Evolutionary conservation across 30 jellyfish, hydroid and myxozoan genomes (phyloP), one percentile per base, ranked within the genome.

Genomic region (Aurelia sp.): DNA sequence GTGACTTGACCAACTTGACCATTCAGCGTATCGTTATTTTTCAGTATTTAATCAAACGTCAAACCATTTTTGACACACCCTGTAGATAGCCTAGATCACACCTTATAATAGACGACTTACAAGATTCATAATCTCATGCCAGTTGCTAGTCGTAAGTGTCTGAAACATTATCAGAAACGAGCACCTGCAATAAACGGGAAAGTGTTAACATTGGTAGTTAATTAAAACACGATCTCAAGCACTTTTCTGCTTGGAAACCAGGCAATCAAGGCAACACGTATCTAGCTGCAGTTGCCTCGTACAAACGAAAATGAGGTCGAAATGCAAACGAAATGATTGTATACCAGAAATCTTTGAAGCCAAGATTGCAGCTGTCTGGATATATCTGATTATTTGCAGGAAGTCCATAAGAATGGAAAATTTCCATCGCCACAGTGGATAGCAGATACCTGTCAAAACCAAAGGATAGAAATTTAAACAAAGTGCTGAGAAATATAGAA

Each of bases 71-170:
- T 27, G 33, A 2, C 2, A 27, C 33, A 27, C 33, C 33, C n/a
- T n/a, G n/a, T n/a, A n/a, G n/a, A n/a, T n/a, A n/a, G n/a, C n/a
- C n/a, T n/a, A n/a, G n/a, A n/a, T n/a, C n/a, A n/a, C n/a, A n/a
- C n/a, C n/a, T n/a, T n/a, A n/a, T n/a, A n/a, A n/a, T 27, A 2
- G 2, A 44, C 7, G 70, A 58, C 93, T 81, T 68, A 91, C 97
- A 69, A 85, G 65, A 59, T 91, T 91, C 97, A 91, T 91, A 50
- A 91, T 85, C 47, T 91, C 95, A 35, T 91, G 95, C 97, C 97
- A 91, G 62, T 91, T 91, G 68, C 97, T 91, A 2, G 97, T 91
- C 4, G 95, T 91, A 70, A 91, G 68, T 24, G 87, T 71, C 64
- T 91, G 97, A 76, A 91, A 91, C 88, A 80, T 71, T 21, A 91